phyloP scores from a whole-genome alignment of 2,113 vertebrate species.

The Alectura lathami region DNA sequence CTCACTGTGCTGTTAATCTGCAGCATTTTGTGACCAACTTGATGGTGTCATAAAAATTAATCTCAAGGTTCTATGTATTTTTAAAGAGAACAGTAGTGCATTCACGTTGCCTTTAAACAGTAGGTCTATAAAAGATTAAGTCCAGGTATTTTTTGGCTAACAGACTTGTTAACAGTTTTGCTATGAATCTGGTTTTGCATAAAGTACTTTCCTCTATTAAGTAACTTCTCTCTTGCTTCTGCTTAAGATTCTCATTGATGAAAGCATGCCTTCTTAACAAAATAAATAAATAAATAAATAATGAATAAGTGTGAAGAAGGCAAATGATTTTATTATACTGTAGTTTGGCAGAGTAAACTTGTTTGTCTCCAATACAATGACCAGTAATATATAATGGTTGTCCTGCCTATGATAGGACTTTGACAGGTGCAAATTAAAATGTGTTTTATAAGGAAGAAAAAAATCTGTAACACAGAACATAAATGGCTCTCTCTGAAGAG shows the following conservation, averaged over 20 bases:
- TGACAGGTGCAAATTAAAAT: neutral
- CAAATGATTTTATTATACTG: neutral
- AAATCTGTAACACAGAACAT: neutral
- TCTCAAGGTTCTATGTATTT: neutral
- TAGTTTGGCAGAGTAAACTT: neutral
- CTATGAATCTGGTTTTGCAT: fast-evolving
- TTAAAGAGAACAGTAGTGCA: neutral
- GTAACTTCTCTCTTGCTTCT: neutral
- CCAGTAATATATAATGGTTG: neutral
- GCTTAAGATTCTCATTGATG: neutral
- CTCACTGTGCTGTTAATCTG: neutral
- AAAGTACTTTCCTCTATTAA: neutral
- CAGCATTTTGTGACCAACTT: neutral
- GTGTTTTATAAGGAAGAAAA: fast-evolving
- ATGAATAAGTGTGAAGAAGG: neutral
- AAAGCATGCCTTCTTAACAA: neutral
- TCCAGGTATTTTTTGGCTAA: neutral
- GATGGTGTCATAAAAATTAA: neutral
- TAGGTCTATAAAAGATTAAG: neutral
- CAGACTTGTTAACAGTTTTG: neutral
- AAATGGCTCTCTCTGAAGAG: neutral
- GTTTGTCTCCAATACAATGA: neutral
- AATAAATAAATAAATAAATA: neutral
- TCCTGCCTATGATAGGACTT: neutral
- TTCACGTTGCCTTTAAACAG: neutral